Evolutionary conservation across 2,888 invertebrate genomes (phyloP), one percentile per base, ranked within the genome.

Genomic region (Erebia epiphron): DNA sequence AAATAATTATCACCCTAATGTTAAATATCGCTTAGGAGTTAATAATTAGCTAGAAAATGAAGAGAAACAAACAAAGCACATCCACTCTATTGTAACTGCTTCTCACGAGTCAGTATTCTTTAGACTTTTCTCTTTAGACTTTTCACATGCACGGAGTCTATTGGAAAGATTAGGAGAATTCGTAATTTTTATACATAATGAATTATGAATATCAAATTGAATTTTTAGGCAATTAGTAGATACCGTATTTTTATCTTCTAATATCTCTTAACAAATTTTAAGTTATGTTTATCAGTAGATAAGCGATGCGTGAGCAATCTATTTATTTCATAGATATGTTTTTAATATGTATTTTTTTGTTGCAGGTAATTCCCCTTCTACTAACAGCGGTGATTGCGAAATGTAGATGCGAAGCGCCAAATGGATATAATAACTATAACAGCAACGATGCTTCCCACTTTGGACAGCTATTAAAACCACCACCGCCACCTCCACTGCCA

Each of bases 91-190:
- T 85, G 91, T 91, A 79, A 78, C 71, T 62, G 77, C 75, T 90
- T 92, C 92, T 84, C 92, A 92, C 91, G 89, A 83, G 75, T 80
- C 81, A 80, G 86, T 82, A 90, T 92, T 91, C 91, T 90, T 90
- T 88, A 79, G 81, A 88, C 90, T 89, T 92, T 92, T 92, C 92
- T 92, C 91, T 92, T 91, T 86, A 82, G 26, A 49, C 90, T 92
- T 91, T 86, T 82, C 35, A 49, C 57, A 61, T 56, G 21, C 16
- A 49, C 9, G 16, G 14, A 21, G 41, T 52, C 26, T 62, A 70
- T 66, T 70, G 52, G 35, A 61, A 69, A 66, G 18, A 54, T 64
- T 35, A 50, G 63, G 26, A 35, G 50, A 35, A 50, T 63, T 63
- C 8, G n/a, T 62, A 21, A 21, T 62, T 62, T 46, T 49, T 18